Evolutionary conservation across 2,888 invertebrate species (phyloP), one percentile per base, ranked within the genome.

Genomic region (Hydriomena furcata): DNA sequence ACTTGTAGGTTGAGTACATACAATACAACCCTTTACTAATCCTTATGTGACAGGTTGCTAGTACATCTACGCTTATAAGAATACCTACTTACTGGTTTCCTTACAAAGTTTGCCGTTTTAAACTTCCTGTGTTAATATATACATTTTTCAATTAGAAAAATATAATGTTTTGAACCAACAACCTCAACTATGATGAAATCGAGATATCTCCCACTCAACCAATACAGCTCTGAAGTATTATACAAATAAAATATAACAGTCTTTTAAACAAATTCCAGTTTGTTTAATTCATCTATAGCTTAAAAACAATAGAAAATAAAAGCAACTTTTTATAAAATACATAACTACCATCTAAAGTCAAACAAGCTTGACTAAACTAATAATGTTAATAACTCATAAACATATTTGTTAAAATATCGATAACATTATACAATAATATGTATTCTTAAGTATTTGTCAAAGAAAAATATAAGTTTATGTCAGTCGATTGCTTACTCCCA

Each of bases 261-360:
- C 6, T 35, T 38, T 21, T 48, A 53, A 54, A 58, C 63, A 65
- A 63, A 65, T 66, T 59, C 55, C 53, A 67, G 63, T 71, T 70
- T 60, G 65, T 78, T 75, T 77, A 76, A 68, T 76, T 65, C 61
- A 71, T 71, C 69, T 75, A 69, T 58, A 66, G 63, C 66, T 71
- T 74, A 70, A 65, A 66, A 76, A 74, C 70, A 74, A 71, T 73
- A 74, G 63, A 75, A 74, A 73, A 74, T 71, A 76, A 77, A 77
- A 74, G 73, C 69, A 74, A 75, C 73, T 66, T 69, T 63, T 62
- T 64, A 66, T 65, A 68, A 68, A 68, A 66, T 63, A 60, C 51
- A 55, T 52, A 50, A 44, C 59, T 61, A 59, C 25, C 20, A 58
- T 55, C 55, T 58, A 59, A 58, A 59, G 61, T 57, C 59, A 59